Evolutionary conservation across 2,797 vertebrate genomes (phyloP).

Genomic region (Echiichthys vipera): DNA sequence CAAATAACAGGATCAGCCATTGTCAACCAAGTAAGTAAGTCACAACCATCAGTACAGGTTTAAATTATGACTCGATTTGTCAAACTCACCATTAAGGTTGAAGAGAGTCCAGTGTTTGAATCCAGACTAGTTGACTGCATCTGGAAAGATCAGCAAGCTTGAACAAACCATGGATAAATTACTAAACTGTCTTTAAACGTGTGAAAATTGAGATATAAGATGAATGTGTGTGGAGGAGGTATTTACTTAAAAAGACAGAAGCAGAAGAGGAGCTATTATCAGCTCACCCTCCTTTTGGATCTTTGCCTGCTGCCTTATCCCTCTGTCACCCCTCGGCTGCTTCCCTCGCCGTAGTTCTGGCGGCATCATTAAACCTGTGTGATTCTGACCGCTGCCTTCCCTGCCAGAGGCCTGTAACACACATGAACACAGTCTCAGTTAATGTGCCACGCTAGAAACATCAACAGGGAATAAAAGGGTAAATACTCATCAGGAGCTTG

Average conservation of each 20-base stretch:
- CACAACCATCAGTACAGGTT: neutral
- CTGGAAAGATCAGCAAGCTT: neutral
- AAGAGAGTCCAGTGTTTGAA: neutral
- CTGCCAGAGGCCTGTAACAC: slow-evolving; percentile 5
- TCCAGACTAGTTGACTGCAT: neutral
- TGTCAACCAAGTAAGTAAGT: neutral
- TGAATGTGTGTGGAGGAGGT: neutral
- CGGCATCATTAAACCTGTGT: slow-evolving; percentile 62
- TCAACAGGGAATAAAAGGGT: neutral
- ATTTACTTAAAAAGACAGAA: neutral
- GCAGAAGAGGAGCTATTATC: neutral
- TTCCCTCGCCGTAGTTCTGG: slow-evolving; percentile 5
- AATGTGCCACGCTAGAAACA: neutral
- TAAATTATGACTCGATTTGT: neutral
- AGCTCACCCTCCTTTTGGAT: neutral
- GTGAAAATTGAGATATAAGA: neutral
- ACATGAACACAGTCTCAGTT: slow-evolving; percentile 9
- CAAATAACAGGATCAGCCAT: neutral
- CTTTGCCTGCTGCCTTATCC: slow-evolving; percentile 1
- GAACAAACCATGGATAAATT: neutral
- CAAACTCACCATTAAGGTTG: neutral
- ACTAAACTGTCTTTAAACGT: neutral
- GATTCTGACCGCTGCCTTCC: neutral
- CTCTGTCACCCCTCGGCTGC: neutral
- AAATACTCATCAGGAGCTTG: neutral